Conservation (phyloP, 2,113 vertebrate species). For the Neofelis nebulosa region DNA sequence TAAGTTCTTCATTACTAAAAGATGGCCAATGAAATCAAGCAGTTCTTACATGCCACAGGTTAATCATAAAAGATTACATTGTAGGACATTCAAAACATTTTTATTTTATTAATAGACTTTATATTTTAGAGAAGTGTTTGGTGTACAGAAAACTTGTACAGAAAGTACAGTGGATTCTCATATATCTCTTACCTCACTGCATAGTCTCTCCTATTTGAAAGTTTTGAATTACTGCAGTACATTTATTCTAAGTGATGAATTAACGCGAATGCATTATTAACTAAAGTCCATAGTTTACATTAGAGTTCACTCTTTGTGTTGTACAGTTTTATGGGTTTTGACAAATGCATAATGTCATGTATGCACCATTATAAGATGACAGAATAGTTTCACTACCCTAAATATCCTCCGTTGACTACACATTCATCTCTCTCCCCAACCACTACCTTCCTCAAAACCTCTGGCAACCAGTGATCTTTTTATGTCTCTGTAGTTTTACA, state of each 20-base stretch:
- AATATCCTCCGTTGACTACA: not conserved
- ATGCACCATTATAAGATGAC: not conserved
- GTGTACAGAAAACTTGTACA: not conserved
- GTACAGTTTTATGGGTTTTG: not conserved
- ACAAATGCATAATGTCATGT: not conserved
- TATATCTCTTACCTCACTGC: not conserved
- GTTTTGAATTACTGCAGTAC: not conserved
- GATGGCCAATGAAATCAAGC: not conserved
- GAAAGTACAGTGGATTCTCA: not conserved
- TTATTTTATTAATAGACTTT: not conserved
- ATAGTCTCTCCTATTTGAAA: not conserved
- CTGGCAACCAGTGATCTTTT: not conserved
- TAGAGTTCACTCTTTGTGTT: not conserved
- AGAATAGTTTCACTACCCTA: not conserved
- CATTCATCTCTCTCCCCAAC: not conserved
- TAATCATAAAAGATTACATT: not conserved
- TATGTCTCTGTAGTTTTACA: not conserved
- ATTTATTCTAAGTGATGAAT: not conserved
- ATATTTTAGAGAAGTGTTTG: not conserved
- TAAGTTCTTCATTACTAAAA: not conserved
- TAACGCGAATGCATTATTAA: not conserved
- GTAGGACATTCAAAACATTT: not conserved
- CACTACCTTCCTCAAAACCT: fast-evolving
- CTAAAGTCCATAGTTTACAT: not conserved
- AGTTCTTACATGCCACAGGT: not conserved